A percentile compares a stretch with the other conserved stretches of the same genome.
Conservation (phyloP, 1,140 invertebrate species). For the Matsumurasca onukii region DNA sequence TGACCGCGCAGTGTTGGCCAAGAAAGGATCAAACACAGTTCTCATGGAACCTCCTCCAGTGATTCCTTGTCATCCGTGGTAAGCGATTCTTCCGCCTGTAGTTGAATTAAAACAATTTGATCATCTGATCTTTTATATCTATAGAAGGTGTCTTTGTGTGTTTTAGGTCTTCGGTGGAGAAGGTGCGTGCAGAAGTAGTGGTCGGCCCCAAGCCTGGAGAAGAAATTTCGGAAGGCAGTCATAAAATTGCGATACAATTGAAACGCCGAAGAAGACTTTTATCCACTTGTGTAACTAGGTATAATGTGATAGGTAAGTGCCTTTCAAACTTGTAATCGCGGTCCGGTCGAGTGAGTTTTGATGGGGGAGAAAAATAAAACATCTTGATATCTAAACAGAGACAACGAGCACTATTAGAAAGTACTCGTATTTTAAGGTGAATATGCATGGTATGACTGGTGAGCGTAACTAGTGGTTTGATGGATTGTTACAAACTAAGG, state of each 20-base stretch:
- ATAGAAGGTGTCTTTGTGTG: no score
- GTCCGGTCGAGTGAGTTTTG: no score
- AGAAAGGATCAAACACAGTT: constrained; percentile 13
- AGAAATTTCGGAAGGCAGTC: constrained; percentile 20
- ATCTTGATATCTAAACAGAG: no score
- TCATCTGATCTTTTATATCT: neutral
- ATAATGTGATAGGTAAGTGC: constrained; percentile 31
- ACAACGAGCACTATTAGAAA: no score
- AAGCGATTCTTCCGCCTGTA: no score
- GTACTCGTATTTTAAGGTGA: no score
- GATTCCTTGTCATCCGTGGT: constrained; percentile 29
- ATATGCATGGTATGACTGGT: no score
- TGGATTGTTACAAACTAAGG: no score
- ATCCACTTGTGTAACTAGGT: constrained; percentile 19
- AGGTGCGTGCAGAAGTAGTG: constrained; percentile 4
- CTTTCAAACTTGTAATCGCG: no score
- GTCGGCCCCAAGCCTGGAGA: constrained; percentile 20
- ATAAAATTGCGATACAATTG: neutral
- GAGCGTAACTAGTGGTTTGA: no score
- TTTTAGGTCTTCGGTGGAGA: constrained; percentile 21
- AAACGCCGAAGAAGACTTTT: neutral
- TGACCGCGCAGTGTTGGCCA: constrained; percentile 28
- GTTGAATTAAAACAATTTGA: neutral
- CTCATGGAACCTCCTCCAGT: constrained; percentile 28
- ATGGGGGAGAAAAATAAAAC: no score